phyloP scores from a whole-genome alignment of 35 echinoderm and acorn worm species.

The Patiria miniata region DNA sequence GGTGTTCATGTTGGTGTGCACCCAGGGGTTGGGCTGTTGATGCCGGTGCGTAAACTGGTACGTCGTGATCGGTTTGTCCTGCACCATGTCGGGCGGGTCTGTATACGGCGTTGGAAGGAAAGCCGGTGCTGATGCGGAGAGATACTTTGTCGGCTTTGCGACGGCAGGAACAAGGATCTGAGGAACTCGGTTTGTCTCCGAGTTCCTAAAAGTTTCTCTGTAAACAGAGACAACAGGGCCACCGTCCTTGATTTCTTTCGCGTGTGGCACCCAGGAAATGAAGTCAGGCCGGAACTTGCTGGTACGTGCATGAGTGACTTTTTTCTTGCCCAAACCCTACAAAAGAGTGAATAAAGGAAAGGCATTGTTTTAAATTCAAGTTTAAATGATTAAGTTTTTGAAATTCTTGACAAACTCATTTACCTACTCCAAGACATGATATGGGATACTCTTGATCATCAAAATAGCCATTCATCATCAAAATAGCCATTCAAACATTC shows the following conservation, averaged over 20 bases:
- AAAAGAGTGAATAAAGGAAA: slow-evolving; percentile 15
- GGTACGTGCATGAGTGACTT: slow-evolving; percentile 57
- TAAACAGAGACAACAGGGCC: slow-evolving; percentile 86
- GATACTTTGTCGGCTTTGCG: slow-evolving; percentile 20
- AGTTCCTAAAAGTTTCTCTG: slow-evolving; percentile 59
- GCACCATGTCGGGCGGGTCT: slow-evolving; percentile 49
- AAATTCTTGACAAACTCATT: not conserved
- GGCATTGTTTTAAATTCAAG: not conserved
- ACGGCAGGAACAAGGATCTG: slow-evolving; percentile 64
- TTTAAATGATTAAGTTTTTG: not conserved
- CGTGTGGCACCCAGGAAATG: slow-evolving; percentile 95
- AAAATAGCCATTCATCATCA: no score
- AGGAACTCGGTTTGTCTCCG: slow-evolving; percentile 4
- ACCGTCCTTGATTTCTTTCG: slow-evolving; percentile 63
- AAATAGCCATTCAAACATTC: no score
- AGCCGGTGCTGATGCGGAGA: not conserved
- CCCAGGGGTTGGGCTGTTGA: slow-evolving; percentile 76
- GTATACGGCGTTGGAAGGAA: slow-evolving; percentile 40
- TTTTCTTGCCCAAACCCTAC: slow-evolving; percentile 94
- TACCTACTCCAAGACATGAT: not conserved
- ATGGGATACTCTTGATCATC: not conserved
- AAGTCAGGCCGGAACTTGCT: slow-evolving; percentile 89
- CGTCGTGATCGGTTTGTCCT: slow-evolving; percentile 65
- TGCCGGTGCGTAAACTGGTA: slow-evolving; percentile 81
- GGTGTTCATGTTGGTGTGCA: slow-evolving; percentile 95